These are phyloP conservation scores for Artibeus lituratus DNA, from an alignment of 2,797 vertebrate genomes.

Conservation along the genomic window DNA sequence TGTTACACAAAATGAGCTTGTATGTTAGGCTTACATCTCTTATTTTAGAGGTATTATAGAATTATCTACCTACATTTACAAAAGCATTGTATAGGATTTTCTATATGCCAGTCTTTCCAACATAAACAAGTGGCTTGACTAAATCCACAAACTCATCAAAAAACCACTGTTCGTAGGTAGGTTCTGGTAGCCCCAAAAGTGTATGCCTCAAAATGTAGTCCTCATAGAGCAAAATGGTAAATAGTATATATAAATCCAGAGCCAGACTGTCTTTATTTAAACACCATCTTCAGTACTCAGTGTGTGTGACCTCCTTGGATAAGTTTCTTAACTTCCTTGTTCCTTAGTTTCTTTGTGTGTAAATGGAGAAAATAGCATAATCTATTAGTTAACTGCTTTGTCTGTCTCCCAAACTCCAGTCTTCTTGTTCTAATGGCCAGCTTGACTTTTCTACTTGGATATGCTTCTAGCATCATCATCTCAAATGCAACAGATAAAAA, in stretches of 20 bases:
- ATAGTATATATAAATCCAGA: neutral
- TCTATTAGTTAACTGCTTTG: neutral
- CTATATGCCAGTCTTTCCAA: neutral
- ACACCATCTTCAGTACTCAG: neutral
- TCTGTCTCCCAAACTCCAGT: neutral
- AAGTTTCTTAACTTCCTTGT: neutral
- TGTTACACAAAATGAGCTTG: constrained; percentile 24
- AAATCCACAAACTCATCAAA: neutral
- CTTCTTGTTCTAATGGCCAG: neutral
- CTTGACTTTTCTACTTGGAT: neutral
- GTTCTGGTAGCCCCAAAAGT: neutral
- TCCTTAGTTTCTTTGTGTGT: neutral
- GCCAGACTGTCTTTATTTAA: neutral
- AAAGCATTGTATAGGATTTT: neutral
- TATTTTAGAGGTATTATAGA: neutral
- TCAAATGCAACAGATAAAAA: neutral
- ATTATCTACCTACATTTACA: neutral
- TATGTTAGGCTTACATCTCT: neutral
- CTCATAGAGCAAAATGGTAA: neutral
- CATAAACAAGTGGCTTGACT: neutral
- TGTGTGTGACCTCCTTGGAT: neutral
- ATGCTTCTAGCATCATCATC: neutral
- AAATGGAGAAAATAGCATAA: neutral
- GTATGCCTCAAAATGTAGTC: neutral
- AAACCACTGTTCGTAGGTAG: neutral